phyloP scores from a whole-genome alignment of 2,888 invertebrate species.

The Electrophaes corylata region DNA sequence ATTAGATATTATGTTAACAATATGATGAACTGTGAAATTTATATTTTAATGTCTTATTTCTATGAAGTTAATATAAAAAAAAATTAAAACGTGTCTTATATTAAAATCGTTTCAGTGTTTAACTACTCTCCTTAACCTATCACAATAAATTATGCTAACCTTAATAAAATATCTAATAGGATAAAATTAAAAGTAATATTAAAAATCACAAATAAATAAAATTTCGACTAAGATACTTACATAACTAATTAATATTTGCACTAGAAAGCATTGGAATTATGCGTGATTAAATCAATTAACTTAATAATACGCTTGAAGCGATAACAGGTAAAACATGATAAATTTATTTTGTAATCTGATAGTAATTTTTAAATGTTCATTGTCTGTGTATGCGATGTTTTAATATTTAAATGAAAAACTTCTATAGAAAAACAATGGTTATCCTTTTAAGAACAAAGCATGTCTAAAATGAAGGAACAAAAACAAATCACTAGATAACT shows the following conservation, averaged over 20 bases:
- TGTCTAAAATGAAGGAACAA: conserved; percentile 16
- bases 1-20: neutral
- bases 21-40: neutral
- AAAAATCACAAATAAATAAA: conserved; percentile 38
- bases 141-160: conserved; percentile 20
- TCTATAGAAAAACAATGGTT: neutral
- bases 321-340: neutral
- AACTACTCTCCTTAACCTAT: conserved; percentile 15
- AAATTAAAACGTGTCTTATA: conserved; percentile 1
- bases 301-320: conserved; percentile 12
- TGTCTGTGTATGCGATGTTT: neutral
- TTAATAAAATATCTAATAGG: conserved; percentile 33
- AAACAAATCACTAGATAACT: neutral
- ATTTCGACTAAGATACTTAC: conserved; percentile 26
- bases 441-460: conserved; percentile 5
- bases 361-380: neutral
- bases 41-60: conserved; percentile 5
- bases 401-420: neutral
- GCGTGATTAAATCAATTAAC: conserved; percentile 50
- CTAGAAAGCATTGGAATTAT: conserved; percentile 72
- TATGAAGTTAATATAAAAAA: conserved; percentile 7
- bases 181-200: conserved; percentile 33
- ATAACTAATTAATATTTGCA: conserved; percentile 57
- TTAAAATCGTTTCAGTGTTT: neutral
- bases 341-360: neutral